Evolutionary conservation across 2,113 vertebrate species (phyloP).

Genomic region (Epinephelus lanceolatus): DNA sequence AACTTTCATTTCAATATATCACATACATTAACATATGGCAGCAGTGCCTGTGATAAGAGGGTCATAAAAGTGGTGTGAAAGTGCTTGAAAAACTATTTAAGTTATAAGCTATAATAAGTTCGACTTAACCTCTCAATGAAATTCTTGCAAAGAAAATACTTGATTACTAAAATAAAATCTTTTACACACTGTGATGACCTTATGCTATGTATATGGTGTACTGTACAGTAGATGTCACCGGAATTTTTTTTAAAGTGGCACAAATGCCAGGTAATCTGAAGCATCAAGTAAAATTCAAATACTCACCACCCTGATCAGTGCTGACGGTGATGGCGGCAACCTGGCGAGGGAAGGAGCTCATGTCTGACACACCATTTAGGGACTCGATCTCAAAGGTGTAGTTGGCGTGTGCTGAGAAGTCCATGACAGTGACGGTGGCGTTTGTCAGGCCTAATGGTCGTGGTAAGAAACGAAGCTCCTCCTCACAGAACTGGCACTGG

Average conservation of each 20-base stretch:
- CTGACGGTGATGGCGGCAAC: slow-evolving; percentile 92
- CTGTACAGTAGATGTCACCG: no score
- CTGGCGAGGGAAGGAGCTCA: slow-evolving; percentile 91
- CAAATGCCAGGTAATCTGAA: neutral
- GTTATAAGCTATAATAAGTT: neutral
- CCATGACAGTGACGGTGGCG: slow-evolving; percentile 89
- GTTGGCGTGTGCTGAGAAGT: slow-evolving; percentile 93
- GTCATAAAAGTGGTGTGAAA: neutral
- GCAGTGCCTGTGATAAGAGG: neutral
- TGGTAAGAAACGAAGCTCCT: slow-evolving; percentile 92
- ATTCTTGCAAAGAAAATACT: neutral
- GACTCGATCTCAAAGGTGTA: slow-evolving; percentile 98
- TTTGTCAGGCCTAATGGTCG: slow-evolving; percentile 90
- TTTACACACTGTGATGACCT: neutral
- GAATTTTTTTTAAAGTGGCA: neutral
- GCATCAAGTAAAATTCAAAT: neutral
- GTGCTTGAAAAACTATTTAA: neutral
- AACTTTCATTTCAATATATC: neutral
- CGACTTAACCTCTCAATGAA: neutral
- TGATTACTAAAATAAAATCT: neutral
- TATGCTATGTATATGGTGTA: neutral
- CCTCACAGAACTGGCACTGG: slow-evolving; percentile 91
- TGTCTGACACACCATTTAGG: slow-evolving; percentile 91
- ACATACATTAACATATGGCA: neutral
- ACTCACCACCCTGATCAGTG: slow-evolving; percentile 94